Conservation (phyloP, 2,797 vertebrate species). For the Melanotaenia trifasciata region DNA sequence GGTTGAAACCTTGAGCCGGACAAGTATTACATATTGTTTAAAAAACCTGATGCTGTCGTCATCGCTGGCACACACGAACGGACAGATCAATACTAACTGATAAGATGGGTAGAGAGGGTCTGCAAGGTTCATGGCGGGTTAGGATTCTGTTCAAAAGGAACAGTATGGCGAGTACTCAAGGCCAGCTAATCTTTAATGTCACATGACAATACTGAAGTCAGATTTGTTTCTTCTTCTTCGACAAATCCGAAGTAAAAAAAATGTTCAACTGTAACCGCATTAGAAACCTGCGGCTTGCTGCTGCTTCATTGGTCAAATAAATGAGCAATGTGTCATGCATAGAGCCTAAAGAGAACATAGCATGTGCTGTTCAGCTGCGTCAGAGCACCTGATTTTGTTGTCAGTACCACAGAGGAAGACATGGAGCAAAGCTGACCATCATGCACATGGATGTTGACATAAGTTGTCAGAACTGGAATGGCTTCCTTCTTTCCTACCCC, state of each 20-base stretch:
- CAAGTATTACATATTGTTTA: slow-evolving; percentile 9
- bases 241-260: neutral
- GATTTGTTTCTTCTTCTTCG: neutral
- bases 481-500: neutral
- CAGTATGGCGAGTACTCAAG: slow-evolving; percentile 46
- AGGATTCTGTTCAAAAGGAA: slow-evolving; percentile 45
- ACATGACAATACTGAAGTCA: slow-evolving; percentile 5
- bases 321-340: neutral
- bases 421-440: neutral
- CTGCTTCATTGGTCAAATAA: neutral
- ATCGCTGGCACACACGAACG: slow-evolving; percentile 11
- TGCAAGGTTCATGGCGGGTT: slow-evolving; percentile 52
- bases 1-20: slow-evolving; percentile 32
- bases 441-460: neutral
- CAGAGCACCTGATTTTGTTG: slow-evolving; percentile 3
- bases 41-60: slow-evolving; percentile 30
- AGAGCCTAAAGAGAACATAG: neutral
- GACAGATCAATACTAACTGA: slow-evolving; percentile 63
- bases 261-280: neutral
- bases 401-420: neutral
- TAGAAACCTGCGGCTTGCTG: neutral
- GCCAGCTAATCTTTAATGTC: slow-evolving; percentile 10
- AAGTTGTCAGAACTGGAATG: neutral
- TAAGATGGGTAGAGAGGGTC: slow-evolving; percentile 48
- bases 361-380: neutral